phyloP scores from a whole-genome alignment of 2,113 vertebrate genomes.

The Athene noctua region DNA sequence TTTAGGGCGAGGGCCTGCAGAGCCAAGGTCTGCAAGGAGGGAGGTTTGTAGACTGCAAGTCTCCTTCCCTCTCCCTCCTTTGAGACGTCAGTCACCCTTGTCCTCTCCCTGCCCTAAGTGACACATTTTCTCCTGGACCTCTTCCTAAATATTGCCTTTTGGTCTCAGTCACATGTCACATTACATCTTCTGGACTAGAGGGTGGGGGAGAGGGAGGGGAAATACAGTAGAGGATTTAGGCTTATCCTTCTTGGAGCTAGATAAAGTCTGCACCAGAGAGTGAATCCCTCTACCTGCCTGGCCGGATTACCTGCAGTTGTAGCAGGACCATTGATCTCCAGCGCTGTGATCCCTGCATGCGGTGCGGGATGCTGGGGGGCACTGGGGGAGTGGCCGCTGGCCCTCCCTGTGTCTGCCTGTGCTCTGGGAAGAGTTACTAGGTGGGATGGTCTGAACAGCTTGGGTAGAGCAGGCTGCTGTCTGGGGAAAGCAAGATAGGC shows the following conservation, averaged over 20 bases:
- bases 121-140: not conserved
- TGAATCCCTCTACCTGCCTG: not conserved
- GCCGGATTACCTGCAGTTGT: not conserved
- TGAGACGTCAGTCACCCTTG: not conserved
- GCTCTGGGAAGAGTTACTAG: not conserved
- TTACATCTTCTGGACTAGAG: not conserved
- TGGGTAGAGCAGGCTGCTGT: not conserved
- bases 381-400: not conserved
- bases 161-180: not conserved
- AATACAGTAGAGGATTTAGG: not conserved
- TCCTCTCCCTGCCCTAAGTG: not conserved
- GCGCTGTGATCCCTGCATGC: fast-evolving
- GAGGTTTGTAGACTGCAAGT: not conserved
- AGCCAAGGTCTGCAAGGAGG: not conserved
- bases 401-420: not conserved
- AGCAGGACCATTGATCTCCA: not conserved
- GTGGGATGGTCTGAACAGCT: not conserved
- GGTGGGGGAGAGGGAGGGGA: not conserved
- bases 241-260: not conserved
- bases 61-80: not conserved
- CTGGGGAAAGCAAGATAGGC: not conserved
- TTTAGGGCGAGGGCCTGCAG: not conserved
- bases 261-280: not conserved
- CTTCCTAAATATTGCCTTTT: not conserved
- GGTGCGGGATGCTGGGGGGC: not conserved